These are phyloP conservation scores for Mythimna ferrago DNA, from an alignment of 2,888 invertebrate species.

Conservation along the genomic window DNA sequence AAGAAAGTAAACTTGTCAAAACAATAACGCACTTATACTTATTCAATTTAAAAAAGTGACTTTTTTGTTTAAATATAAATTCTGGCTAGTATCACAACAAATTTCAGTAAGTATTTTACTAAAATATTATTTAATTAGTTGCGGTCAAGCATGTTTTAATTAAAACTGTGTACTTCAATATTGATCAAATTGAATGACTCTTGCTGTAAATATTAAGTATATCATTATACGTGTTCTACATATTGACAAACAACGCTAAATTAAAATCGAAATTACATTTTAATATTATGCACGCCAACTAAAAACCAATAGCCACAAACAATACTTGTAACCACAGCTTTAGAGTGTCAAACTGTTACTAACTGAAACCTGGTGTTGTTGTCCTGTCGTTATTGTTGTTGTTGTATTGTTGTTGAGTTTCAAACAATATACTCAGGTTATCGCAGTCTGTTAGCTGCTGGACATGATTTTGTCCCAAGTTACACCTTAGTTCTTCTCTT, in stretches of 20 bases:
- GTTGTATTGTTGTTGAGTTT: too few relatives aligned
- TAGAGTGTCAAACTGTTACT: background rate
- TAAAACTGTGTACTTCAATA: slow-evolving; percentile 5
- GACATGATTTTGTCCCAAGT: too few relatives aligned
- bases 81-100: background rate
- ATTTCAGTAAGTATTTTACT: background rate
- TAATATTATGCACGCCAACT: background rate
- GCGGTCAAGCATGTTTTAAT: slow-evolving; percentile 4
- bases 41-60: too few relatives aligned
- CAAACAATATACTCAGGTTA: too few relatives aligned
- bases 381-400: too few relatives aligned
- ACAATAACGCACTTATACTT: too few relatives aligned
- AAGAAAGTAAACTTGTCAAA: too few relatives aligned
- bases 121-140: background rate
- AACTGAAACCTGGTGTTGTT: background rate
- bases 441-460: too few relatives aligned
- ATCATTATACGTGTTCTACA: background rate
- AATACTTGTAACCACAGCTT: too few relatives aligned
- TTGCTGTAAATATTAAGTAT: background rate
- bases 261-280: background rate
- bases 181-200: background rate
- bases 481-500: too few relatives aligned
- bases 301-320: background rate
- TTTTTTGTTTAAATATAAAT: background rate
- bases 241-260: background rate